Percentiles rank a stretch among this genome's conserved stretches.
Conservation (phyloP, 2,113 vertebrate species). For the Conger conger region DNA sequence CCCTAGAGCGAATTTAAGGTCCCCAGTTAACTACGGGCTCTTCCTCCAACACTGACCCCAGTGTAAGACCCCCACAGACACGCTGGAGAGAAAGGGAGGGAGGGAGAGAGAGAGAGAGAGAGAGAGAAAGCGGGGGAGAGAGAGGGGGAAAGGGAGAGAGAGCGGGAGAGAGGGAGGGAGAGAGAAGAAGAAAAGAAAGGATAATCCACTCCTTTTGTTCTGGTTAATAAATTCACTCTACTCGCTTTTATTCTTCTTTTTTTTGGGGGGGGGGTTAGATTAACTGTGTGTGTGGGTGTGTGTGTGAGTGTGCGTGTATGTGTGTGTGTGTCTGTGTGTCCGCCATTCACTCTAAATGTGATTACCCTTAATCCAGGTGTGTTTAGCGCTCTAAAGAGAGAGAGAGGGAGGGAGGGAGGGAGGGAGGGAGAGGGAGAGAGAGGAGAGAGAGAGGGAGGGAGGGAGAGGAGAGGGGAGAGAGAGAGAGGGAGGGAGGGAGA, state of each 20-base stretch:
- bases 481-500: not conserved
- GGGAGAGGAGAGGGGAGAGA: not conserved
- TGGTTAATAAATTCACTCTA: conserved; percentile 31
- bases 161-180: conserved; percentile 8
- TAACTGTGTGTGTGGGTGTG: not conserved
- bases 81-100: not conserved
- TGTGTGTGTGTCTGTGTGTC: not conserved
- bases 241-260: not conserved
- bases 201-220: conserved; percentile 28
- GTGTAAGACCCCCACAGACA: conserved; percentile 46
- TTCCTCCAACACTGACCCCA: conserved; percentile 50
- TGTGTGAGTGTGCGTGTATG: not conserved
- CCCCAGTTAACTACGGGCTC: conserved; percentile 64
- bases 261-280: not conserved
- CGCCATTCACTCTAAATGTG: too few relatives aligned
- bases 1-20: conserved; percentile 40
- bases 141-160: conserved; percentile 9
- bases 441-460: not conserved
- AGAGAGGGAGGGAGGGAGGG: not conserved
- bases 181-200: too few relatives aligned
- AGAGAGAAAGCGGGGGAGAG: not conserved
- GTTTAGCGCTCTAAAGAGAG: not conserved
- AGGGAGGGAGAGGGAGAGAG: not conserved
- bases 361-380: not conserved
- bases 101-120: not conserved